These are phyloP conservation scores for Allygus modestus DNA, from an alignment of 2,888 invertebrate genomes.

Conservation along the genomic window DNA sequence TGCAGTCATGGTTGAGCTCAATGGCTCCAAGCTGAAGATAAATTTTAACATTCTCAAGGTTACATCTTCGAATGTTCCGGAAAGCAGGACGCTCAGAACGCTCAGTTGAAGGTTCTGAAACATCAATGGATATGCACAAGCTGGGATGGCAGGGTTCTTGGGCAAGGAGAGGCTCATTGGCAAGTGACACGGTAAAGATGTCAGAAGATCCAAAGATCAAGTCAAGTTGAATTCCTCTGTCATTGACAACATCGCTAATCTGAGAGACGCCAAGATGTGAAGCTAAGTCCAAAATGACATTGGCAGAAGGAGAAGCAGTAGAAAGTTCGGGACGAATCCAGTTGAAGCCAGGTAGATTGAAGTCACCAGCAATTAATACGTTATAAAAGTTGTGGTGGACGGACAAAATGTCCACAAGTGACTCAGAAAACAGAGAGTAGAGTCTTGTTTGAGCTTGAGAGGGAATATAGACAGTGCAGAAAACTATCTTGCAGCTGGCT, in stretches of 20 bases:
- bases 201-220: not conserved
- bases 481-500: not conserved
- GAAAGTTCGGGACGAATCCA: not conserved
- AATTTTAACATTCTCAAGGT: not conserved
- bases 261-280: slow-evolving; percentile 2
- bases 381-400: not conserved
- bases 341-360: not conserved
- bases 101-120: not conserved
- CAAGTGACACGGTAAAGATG: slow-evolving; percentile 1
- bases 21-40: not conserved
- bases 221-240: slow-evolving; percentile 18
- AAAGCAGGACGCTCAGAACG: not conserved
- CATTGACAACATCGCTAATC: not conserved
- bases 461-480: slow-evolving; percentile 14
- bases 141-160: not conserved
- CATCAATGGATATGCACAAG: not conserved
- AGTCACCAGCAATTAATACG: not conserved
- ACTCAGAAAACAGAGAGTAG: not conserved
- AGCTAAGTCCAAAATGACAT: not conserved
- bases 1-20: not conserved
- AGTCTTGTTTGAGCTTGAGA: not conserved
- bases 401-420: not conserved
- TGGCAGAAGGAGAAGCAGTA: not conserved
- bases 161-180: slow-evolving; percentile 1
- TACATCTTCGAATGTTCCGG: not conserved